Percentiles rank a stretch among this genome's conserved stretches.
Conservation (phyloP, 2,888 invertebrate genomes). For the Aphodius granarius region DNA sequence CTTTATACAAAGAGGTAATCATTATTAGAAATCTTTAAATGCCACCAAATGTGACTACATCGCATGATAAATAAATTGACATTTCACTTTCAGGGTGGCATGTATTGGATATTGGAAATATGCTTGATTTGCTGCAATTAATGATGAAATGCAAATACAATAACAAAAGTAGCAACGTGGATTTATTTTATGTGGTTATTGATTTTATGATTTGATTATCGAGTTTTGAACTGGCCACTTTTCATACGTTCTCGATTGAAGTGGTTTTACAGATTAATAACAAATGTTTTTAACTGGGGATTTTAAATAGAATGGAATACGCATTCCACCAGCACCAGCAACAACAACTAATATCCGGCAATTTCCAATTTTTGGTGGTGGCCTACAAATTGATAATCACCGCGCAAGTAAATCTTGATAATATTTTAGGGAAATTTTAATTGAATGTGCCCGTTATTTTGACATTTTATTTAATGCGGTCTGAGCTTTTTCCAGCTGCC, state of each 20-base stretch:
- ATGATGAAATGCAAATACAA: no score
- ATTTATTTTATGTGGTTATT: background rate
- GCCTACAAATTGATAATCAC: background rate
- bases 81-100: no score
- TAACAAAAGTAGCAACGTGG: no score
- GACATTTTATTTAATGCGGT: background rate
- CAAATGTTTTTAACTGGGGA: background rate
- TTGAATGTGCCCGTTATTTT: background rate
- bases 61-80: no score
- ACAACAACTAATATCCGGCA: background rate
- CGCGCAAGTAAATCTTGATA: background rate
- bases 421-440: background rate
- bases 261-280: background rate
- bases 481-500: background rate
- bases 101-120: no score
- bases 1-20: no score
- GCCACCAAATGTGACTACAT: no score
- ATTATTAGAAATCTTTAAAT: no score
- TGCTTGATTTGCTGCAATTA: no score
- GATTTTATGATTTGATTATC: background rate
- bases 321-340: background rate
- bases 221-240: background rate
- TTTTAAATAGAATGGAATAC: background rate
- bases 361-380: background rate
- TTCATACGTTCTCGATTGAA: background rate